Evolutionary conservation across 2,113 vertebrate genomes (phyloP).

Genomic region (Onychorhynchus coronatus): DNA sequence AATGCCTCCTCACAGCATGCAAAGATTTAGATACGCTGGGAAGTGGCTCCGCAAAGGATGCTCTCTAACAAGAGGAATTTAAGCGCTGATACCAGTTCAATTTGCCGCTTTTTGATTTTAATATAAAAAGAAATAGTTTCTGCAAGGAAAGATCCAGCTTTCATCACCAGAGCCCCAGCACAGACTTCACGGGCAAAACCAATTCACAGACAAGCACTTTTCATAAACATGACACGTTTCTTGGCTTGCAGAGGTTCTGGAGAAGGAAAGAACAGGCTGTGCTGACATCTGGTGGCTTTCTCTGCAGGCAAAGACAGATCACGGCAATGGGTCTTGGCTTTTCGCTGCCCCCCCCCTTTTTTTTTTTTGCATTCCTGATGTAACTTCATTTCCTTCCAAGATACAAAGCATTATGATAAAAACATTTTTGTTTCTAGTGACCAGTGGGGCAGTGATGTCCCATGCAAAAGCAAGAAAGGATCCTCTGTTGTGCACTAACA

Average conservation of each 20-base stretch:
- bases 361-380: not conserved
- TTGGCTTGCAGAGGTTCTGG: not conserved
- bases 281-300: conserved; percentile 75
- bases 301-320: not conserved
- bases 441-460: not conserved
- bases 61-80: conserved; percentile 27
- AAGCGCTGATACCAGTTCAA: conserved; percentile 31
- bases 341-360: not conserved
- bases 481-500: not conserved
- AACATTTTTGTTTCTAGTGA: not conserved
- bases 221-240: not conserved
- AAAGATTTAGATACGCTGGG: conserved; percentile 17
- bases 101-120: conserved; percentile 36
- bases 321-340: not conserved
- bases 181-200: not conserved
- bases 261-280: conserved; percentile 56
- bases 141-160: not conserved
- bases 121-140: not conserved
- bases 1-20: not conserved
- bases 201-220: not conserved
- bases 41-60: not conserved
- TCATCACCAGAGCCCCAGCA: not conserved
- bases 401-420: not conserved
- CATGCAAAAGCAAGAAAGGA: not conserved
- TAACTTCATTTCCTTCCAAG: not conserved